These are phyloP conservation scores for Pseudorhombus dupliciocellatus DNA, from an alignment of 2,113 vertebrate species.

Conservation along the genomic window DNA sequence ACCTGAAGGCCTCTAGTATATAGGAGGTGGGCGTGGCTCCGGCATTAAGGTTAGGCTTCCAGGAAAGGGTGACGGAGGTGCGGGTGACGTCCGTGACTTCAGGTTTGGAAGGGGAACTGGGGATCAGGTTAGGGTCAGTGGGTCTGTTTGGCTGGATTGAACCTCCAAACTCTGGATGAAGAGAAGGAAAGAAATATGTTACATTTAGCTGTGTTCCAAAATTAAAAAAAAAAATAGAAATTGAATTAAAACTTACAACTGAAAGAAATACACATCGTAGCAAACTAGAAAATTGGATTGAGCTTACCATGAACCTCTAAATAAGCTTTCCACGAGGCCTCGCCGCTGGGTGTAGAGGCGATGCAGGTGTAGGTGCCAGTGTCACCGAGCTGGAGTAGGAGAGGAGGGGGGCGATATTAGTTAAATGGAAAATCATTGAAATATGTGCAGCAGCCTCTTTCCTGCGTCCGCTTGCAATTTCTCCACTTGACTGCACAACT, in stretches of 20 bases:
- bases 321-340: constrained; percentile 94
- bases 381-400: constrained; percentile 87
- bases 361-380: constrained; percentile 94
- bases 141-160: constrained; percentile 93
- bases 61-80: constrained; percentile 90
- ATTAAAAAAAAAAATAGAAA: background rate
- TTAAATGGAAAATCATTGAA: constrained; percentile 45
- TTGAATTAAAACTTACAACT: background rate
- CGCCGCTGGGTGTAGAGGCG: constrained; percentile 94
- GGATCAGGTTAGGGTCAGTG: constrained; percentile 97
- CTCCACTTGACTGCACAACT: constrained; percentile 8
- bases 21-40: constrained; percentile 98
- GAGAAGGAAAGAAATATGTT: background rate
- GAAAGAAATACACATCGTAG: background rate
- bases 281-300: background rate
- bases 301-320: constrained; percentile 95
- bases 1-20: constrained; percentile 99
- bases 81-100: constrained; percentile 94
- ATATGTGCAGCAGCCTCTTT: background rate
- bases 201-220: background rate
- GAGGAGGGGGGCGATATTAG: background rate
- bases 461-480: background rate
- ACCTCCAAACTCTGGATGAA: constrained; percentile 89
- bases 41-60: constrained; percentile 94
- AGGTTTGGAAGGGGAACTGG: constrained; percentile 93